Evolutionary conservation across 2,797 vertebrate genomes (phyloP).

Genomic region (Cossypha dichroa): DNA sequence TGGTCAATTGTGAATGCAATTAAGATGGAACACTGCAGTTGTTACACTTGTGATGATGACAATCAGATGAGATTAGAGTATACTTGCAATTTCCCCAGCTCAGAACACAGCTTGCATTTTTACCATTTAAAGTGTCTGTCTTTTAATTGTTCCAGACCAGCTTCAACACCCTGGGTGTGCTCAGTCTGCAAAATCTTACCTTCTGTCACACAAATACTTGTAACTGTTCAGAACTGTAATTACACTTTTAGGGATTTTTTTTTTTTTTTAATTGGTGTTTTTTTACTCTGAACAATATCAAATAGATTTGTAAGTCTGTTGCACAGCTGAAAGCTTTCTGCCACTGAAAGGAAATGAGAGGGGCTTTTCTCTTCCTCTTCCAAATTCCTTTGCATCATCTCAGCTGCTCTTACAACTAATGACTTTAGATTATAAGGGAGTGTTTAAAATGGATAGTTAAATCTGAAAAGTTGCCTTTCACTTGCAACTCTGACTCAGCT

Average conservation of each 20-base stretch:
- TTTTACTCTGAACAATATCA: not conserved
- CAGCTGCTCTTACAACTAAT: not conserved
- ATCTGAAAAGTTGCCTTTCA: not conserved
- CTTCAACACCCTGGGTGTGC: not conserved
- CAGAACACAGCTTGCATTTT: not conserved
- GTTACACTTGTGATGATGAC: not conserved
- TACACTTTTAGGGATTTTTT: not conserved
- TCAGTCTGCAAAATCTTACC: not conserved
- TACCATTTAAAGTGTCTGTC: not conserved
- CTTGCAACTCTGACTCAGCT: not conserved
- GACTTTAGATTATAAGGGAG: not conserved
- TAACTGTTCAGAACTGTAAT: not conserved
- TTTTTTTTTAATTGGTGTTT: not conserved
- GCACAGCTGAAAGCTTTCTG: not conserved
- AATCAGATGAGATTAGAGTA: not conserved
- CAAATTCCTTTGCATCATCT: not conserved
- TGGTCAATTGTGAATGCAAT: conserved; percentile 3
- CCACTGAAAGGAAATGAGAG: not conserved
- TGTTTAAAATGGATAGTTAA: not conserved
- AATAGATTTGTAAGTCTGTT: not conserved
- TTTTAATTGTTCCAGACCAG: not conserved
- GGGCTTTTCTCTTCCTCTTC: not conserved
- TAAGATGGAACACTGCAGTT: not conserved
- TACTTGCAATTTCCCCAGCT: not conserved
- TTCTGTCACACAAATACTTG: not conserved